Conservation (phyloP, 2,113 vertebrate species). For the Macroglossus sobrinus region DNA sequence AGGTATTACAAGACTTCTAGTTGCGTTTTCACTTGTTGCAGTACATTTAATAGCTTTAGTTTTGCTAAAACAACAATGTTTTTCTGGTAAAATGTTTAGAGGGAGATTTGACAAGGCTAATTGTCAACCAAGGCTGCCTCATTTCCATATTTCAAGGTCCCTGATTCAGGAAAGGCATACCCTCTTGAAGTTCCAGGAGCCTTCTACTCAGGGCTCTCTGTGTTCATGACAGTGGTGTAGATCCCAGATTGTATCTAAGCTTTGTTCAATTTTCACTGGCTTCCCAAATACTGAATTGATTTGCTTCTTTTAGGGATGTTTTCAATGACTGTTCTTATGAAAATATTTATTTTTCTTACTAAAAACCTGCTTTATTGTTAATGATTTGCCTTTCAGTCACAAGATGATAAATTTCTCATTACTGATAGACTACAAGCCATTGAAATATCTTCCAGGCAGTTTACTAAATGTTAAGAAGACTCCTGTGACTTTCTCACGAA, state of each 20-base stretch:
- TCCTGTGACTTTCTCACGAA: background rate
- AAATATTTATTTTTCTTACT: background rate
- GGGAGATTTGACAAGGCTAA: background rate
- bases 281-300: background rate
- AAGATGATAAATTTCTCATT: background rate
- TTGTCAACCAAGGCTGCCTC: background rate
- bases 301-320: background rate
- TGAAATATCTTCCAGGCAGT: background rate
- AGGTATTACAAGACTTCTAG: background rate
- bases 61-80: background rate
- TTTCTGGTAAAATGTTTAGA: background rate
- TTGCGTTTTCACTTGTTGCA: background rate
- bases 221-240: background rate
- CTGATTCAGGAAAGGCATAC: background rate
- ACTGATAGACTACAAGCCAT: background rate
- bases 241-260: background rate
- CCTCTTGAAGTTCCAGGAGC: background rate
- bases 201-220: background rate
- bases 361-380: background rate
- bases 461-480: background rate
- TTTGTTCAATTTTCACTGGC: background rate
- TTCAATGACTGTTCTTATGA: background rate
- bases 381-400: background rate
- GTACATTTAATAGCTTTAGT: background rate
- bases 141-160: background rate